Conservation (phyloP, 2,113 vertebrate genomes). For the Chaetops frenatus region DNA sequence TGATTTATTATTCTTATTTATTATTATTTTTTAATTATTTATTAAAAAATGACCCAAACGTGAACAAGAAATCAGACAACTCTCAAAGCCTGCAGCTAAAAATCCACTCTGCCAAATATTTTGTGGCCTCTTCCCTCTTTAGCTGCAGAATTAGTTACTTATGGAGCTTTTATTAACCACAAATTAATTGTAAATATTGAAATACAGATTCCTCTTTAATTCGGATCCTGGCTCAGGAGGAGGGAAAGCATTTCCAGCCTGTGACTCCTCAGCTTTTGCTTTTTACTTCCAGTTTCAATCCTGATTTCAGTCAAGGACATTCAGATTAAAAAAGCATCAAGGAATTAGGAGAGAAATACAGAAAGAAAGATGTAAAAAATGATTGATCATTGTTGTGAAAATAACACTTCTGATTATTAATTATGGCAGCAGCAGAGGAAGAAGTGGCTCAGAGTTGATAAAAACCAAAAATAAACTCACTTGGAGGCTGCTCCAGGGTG, state of each 20-base stretch:
- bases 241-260: neutral
- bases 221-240: neutral
- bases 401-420: neutral
- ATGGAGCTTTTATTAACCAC: neutral
- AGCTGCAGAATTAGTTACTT: neutral
- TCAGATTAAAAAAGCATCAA: neutral
- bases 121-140: neutral
- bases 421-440: neutral
- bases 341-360: neutral
- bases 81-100: neutral
- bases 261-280: neutral
- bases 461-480: slow-evolving; percentile 47
- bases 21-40: too few relatives aligned
- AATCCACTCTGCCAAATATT: neutral
- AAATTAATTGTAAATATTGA: neutral
- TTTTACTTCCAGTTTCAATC: neutral
- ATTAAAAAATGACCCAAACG: neutral
- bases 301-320: neutral
- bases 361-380: neutral
- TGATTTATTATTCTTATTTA: too few relatives aligned
- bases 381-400: neutral
- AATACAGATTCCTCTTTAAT: neutral
- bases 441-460: neutral
- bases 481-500: slow-evolving; percentile 10
- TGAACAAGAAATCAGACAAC: neutral